These are phyloP conservation scores for Chloroceryle aenea DNA, from an alignment of 2,113 vertebrate genomes.

Conservation along the genomic window DNA sequence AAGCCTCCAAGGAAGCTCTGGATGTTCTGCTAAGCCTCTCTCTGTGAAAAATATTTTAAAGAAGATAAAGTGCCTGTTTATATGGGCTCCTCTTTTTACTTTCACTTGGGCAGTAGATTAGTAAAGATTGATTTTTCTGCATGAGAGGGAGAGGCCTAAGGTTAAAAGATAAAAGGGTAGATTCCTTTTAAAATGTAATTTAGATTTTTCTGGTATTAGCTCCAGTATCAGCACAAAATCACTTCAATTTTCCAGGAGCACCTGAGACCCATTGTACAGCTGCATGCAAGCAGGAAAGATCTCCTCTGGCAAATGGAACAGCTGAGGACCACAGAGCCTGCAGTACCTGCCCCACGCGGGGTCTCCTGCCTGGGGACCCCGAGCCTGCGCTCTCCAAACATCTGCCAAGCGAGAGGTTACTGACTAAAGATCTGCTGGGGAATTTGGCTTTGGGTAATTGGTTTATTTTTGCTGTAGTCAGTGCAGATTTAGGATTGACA, in stretches of 20 bases:
- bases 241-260: constrained; percentile 52
- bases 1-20: not conserved
- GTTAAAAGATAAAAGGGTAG: constrained; percentile 80
- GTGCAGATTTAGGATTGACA: not conserved
- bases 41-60: constrained; percentile 37
- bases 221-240: constrained; percentile 66
- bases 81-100: constrained; percentile 30
- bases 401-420: not conserved
- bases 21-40: not conserved
- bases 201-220: constrained; percentile 67
- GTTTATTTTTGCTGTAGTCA: not conserved
- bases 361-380: not conserved
- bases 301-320: not conserved
- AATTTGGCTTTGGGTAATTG: not conserved
- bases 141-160: constrained; percentile 72
- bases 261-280: constrained; percentile 41
- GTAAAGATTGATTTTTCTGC: constrained; percentile 80
- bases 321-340: not conserved
- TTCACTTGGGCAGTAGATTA: constrained; percentile 76
- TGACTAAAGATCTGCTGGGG: not conserved
- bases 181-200: constrained; percentile 76
- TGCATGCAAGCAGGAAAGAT: not conserved
- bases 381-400: fast-evolving
- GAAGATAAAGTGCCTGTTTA: constrained; percentile 61
- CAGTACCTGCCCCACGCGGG: not conserved